phyloP scores from a whole-genome alignment of 2,888 invertebrate genomes.

The Diadromus collaris region DNA sequence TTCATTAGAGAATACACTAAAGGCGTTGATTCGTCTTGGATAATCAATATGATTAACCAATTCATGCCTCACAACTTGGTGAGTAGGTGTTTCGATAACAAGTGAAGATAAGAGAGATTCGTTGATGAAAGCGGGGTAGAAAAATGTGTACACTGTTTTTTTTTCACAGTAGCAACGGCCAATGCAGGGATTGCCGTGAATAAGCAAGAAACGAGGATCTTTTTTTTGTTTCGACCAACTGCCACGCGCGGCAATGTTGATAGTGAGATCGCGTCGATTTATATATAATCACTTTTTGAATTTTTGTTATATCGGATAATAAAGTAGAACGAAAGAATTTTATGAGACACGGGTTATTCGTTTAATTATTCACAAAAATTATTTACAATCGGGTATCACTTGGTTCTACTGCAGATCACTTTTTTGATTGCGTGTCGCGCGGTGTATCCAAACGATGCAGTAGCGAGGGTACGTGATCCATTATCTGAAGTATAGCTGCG shows the following conservation, averaged over 20 bases:
- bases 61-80: constrained; percentile 70
- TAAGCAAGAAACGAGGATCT: not conserved
- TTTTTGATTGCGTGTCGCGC: not conserved
- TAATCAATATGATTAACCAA: constrained; percentile 80
- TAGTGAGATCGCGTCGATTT: constrained; percentile 1
- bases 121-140: not conserved
- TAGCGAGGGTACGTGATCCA: constrained; percentile 68
- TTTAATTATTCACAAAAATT: constrained; percentile 20
- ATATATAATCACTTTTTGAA: not conserved
- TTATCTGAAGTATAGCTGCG: constrained; percentile 66
- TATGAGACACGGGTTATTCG: constrained; percentile 33
- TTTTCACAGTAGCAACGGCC: not conserved
- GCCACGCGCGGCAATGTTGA: not conserved
- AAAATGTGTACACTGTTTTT: not conserved
- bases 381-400: not conserved
- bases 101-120: not conserved
- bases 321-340: constrained; percentile 41
- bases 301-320: constrained; percentile 32
- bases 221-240: constrained; percentile 1
- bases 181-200: not conserved
- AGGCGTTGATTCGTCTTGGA: constrained; percentile 80
- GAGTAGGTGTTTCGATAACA: not conserved
- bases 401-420: not conserved
- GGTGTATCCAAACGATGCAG: constrained; percentile 62
- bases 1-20: constrained; percentile 81